Conservation (phyloP, 2,797 vertebrate genomes). For the Aythya fuligula region DNA sequence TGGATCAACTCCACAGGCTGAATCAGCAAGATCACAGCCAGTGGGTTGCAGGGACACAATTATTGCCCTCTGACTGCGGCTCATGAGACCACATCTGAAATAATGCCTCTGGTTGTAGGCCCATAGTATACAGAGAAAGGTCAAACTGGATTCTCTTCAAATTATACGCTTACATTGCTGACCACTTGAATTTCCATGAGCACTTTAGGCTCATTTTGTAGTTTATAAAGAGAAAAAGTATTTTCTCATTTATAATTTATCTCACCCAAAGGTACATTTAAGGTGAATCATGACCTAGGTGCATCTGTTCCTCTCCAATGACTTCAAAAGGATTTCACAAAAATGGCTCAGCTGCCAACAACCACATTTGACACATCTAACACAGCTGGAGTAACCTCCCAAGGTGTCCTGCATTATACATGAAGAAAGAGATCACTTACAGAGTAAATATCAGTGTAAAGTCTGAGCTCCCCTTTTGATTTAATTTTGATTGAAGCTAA, state of each 20-base stretch:
- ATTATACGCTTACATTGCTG: background rate
- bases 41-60: background rate
- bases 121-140: background rate
- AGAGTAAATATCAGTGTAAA: background rate
- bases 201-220: background rate
- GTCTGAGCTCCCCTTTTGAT: background rate
- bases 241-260: slow-evolving; percentile 6
- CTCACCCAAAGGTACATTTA: background rate
- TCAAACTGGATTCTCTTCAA: background rate
- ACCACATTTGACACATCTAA: background rate
- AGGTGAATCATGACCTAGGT: background rate
- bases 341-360: background rate
- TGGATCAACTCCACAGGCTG: background rate
- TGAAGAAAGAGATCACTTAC: background rate
- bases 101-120: background rate
- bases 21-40: background rate
- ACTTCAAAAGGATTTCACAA: background rate
- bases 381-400: background rate
- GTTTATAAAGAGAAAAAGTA: background rate
- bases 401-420: background rate
- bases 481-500: background rate
- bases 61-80: background rate
- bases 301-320: background rate
- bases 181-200: background rate
- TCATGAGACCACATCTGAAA: background rate